phyloP scores from a whole-genome alignment of 1,140 invertebrate genomes.

The Ostrea edulis region DNA sequence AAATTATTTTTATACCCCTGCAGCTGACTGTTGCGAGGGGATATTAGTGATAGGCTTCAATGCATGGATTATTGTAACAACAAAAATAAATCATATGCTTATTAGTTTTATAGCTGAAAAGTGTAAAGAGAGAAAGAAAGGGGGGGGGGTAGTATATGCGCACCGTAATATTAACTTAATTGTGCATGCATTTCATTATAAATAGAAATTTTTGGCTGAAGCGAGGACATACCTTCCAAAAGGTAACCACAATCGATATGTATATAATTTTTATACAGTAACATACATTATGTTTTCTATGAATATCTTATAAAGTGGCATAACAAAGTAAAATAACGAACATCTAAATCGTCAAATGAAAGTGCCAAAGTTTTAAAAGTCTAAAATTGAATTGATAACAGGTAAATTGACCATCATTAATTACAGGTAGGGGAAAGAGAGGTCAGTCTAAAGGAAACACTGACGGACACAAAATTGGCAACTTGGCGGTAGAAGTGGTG shows the following conservation, averaged over 20 bases:
- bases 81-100: too few relatives aligned
- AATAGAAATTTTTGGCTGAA: constrained; percentile 5
- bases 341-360: background rate
- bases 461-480: background rate
- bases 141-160: too few relatives aligned
- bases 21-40: too few relatives aligned
- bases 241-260: background rate
- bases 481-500: background rate
- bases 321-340: background rate
- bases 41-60: too few relatives aligned
- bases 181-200: background rate
- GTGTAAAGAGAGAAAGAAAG: too few relatives aligned
- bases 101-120: too few relatives aligned
- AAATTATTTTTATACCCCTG: too few relatives aligned
- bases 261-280: too few relatives aligned
- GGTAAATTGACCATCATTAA: background rate
- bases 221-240: background rate
- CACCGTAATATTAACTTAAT: background rate
- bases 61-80: too few relatives aligned
- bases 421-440: background rate
- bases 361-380: background rate
- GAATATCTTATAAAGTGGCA: background rate
- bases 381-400: background rate
- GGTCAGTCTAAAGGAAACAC: background rate
- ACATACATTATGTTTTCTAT: background rate